These are phyloP conservation scores for Characodon lateralis DNA, from an alignment of 2,797 vertebrate genomes.

Conservation along the genomic window DNA sequence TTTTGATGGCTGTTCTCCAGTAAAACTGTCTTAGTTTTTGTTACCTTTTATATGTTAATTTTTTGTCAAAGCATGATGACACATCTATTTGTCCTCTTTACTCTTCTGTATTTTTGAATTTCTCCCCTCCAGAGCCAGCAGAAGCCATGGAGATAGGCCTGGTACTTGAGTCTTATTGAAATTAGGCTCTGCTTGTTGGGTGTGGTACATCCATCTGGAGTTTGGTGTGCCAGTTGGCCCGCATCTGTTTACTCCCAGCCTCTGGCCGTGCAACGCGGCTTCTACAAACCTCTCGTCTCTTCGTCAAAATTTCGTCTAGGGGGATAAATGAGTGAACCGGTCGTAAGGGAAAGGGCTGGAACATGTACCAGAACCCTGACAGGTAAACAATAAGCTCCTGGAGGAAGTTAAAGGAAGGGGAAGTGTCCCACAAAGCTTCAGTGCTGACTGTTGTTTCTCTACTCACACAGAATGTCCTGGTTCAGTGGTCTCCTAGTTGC, in stretches of 20 bases:
- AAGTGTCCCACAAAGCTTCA: background rate
- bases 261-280: conserved; percentile 45
- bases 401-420: background rate
- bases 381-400: conserved; percentile 68
- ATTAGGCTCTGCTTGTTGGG: conserved; percentile 45
- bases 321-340: conserved; percentile 84
- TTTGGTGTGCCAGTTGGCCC: conserved; percentile 34
- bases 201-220: conserved; percentile 51
- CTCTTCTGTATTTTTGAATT: conserved; percentile 24
- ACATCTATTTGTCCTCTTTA: conserved; percentile 20
- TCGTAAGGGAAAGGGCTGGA: conserved; percentile 78
- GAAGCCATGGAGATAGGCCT: conserved; percentile 65
- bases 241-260: conserved; percentile 23
- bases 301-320: conserved; percentile 62
- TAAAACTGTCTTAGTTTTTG: conserved; percentile 13
- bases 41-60: conserved; percentile 15
- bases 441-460: conserved; percentile 11
- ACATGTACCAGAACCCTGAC: conserved; percentile 83
- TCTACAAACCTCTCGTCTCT: conserved; percentile 41
- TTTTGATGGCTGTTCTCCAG: conserved; percentile 8
- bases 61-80: background rate
- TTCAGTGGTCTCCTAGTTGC: conserved; percentile 96
- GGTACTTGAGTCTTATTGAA: conserved; percentile 44
- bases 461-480: conserved; percentile 92
- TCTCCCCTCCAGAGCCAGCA: conserved; percentile 50